Evolutionary conservation across 2,113 vertebrate genomes (phyloP).

Genomic region (Labrus mixtus): DNA sequence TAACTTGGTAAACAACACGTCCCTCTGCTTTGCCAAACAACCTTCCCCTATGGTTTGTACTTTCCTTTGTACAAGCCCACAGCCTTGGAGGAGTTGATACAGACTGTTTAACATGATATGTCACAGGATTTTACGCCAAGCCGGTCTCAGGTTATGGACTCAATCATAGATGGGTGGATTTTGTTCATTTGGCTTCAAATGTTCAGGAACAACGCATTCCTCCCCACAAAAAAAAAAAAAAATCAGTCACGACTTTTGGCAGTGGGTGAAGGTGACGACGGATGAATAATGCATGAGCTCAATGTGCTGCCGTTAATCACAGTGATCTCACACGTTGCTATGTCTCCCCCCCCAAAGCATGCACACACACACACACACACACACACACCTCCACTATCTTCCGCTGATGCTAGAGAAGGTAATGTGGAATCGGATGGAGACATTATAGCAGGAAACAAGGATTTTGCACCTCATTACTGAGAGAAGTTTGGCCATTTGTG

Average conservation of each 20-base stretch:
- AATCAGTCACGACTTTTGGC: constrained; percentile 66
- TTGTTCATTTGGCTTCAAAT: constrained; percentile 59
- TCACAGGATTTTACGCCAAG: constrained; percentile 14
- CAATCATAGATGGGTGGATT: constrained; percentile 14
- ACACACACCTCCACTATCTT: constrained; percentile 19
- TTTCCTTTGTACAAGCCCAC: constrained; percentile 2
- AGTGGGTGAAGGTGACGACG: constrained; percentile 54
- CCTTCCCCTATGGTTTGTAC: not conserved
- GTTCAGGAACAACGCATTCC: constrained; percentile 44
- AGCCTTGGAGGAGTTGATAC: not conserved
- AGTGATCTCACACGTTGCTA: constrained; percentile 33
- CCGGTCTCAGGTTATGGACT: constrained; percentile 26
- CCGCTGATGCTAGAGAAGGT: constrained; percentile 38
- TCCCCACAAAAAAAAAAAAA: constrained; percentile 5
- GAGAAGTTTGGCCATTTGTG: not conserved
- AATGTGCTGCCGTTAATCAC: constrained; percentile 66
- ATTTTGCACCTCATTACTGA: not conserved
- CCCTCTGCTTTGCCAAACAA: not conserved
- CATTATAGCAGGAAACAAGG: not conserved
- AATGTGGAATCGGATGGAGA: constrained; percentile 15
- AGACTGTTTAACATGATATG: constrained; percentile 24
- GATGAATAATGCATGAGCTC: constrained; percentile 79
- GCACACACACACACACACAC: constrained; percentile 10
- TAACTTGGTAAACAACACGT: not conserved
- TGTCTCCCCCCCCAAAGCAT: not conserved